Percentiles rank a stretch among this genome's conserved stretches.
Conservation (phyloP, 2,888 invertebrate species). For the Heliconius charithonia region DNA sequence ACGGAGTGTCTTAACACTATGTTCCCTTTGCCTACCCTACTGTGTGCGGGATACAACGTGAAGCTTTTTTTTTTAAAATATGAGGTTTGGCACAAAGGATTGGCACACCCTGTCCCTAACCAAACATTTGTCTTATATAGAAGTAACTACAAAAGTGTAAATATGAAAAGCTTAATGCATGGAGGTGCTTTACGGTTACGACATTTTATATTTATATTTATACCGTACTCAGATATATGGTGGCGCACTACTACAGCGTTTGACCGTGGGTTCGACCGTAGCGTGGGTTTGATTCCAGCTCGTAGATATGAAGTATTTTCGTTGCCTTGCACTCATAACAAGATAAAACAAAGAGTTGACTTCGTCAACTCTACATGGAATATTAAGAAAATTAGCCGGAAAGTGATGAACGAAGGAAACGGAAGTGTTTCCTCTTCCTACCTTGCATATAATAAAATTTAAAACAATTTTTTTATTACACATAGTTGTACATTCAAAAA, state of each 20-base stretch:
- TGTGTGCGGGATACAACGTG: background rate
- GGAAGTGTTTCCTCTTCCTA: too few relatives aligned
- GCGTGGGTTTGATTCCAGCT: background rate
- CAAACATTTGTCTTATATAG: background rate
- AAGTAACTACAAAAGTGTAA: background rate
- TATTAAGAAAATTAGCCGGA: too few relatives aligned
- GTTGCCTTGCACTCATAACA: background rate
- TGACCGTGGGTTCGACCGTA: background rate
- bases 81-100: slow-evolving; percentile 6
- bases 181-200: background rate
- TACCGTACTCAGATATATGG: background rate
- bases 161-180: background rate
- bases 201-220: background rate
- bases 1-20: too few relatives aligned
- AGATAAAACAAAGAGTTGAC: too few relatives aligned
- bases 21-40: too few relatives aligned
- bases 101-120: background rate
- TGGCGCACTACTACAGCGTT: background rate
- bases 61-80: background rate
- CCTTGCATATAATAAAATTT: background rate
- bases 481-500: background rate
- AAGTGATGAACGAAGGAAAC: too few relatives aligned
- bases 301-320: background rate
- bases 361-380: too few relatives aligned
- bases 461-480: background rate